A percentile compares a stretch with the other conserved stretches of the same genome.
Evolutionary conservation across 2,888 invertebrate species (phyloP).

Genomic region (Achlya flavicornis): DNA sequence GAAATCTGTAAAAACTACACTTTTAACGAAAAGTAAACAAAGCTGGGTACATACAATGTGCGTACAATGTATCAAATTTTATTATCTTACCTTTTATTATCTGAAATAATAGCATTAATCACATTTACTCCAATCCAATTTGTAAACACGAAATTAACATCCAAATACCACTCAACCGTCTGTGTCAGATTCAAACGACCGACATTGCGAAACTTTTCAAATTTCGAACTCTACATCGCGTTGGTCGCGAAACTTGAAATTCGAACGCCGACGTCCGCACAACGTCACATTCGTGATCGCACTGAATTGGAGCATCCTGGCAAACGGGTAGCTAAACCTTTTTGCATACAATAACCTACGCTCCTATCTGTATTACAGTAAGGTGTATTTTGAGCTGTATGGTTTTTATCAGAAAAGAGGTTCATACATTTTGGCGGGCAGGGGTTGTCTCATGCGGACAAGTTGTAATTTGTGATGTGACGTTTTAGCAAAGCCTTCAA

Average conservation of each 20-base stretch:
- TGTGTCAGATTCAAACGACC: not conserved
- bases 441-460: conserved; percentile 30
- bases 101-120: not conserved
- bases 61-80: too few species aligned
- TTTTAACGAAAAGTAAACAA: too few species aligned
- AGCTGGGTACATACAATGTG: too few species aligned
- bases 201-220: conserved; percentile 32
- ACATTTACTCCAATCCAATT: conserved; percentile 12
- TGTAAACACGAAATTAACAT: not conserved
- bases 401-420: conserved; percentile 6
- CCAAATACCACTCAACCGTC: conserved; percentile 1
- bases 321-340: not conserved
- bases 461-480: conserved; percentile 51
- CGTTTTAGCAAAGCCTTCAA: conserved; percentile 40
- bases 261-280: conserved; percentile 21
- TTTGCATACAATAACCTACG: not conserved
- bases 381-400: not conserved
- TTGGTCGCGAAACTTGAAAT: conserved; percentile 10
- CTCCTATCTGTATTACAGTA: not conserved
- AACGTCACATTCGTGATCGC: not conserved
- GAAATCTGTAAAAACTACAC: too few species aligned
- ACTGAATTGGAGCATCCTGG: conserved; percentile 11
- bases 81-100: not conserved
- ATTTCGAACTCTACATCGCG: conserved; percentile 40
- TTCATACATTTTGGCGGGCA: conserved; percentile 18